Base-by-base conservation (phyloP, 1,140 invertebrate species). In the Euura lappo region DNA sequence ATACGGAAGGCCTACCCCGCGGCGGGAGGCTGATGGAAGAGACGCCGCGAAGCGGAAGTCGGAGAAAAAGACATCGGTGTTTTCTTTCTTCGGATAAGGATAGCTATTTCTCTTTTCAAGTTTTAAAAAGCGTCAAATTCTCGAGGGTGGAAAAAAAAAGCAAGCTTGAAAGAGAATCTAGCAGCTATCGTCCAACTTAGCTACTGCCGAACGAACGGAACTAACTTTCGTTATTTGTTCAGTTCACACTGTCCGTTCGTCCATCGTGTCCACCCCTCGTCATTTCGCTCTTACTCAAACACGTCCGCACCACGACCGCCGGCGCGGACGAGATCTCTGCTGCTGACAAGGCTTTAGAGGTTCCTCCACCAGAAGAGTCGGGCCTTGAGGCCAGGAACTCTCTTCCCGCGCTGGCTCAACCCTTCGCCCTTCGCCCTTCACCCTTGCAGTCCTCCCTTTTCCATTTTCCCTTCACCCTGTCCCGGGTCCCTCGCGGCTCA, bases 301-400 rank as follows among this genome's bases (percentile, higher is more conserved):
- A 78, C 66, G 74, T 77, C 75, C 75, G 76, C 69, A 78, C 74
- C 75, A 72, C 47, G 51, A 60, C 8, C 8, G 13, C 8, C 8
- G 13, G 51, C 3, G 13, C 6, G 72, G 72, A 74, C 81, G 77
- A 81, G 79, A 76, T 79, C 72, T 79, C 81, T 84, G 84, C 70
- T 72, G 79, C 77, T 84, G 83, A 85, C 84, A 85, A 77, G 74
- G 69, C 46, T 65, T 71, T 71, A 74, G 78, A 42, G 66, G 77
- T 76, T 75, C 72, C 68, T 74, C 74, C 44, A 60, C 71, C 68
- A 45, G 51, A 60, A 44, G 13, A 10, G 66, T 42, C 66, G 13
- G 10, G 66, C 28, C 66, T 68, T 42, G 13, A 64, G 66, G 66
- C 66, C 44, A 44, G 66, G 2, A 68, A 60, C 51, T 60, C 51